phyloP scores from a whole-genome alignment of 2,888 invertebrate genomes.

The Parnassius orleans region DNA sequence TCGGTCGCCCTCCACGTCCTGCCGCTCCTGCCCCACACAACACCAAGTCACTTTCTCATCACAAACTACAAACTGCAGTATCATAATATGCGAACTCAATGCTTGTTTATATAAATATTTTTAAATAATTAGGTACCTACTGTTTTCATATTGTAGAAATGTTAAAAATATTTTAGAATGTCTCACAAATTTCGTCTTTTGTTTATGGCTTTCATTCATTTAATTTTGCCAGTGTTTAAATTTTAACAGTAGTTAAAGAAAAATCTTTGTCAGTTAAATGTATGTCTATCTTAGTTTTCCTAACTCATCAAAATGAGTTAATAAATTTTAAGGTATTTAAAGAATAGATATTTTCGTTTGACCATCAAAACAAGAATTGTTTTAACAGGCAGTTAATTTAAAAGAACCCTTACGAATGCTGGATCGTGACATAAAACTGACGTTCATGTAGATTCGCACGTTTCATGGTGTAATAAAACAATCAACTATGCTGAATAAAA shows the following conservation, averaged over 20 bases:
- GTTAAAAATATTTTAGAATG: too few species aligned
- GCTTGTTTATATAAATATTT: neutral
- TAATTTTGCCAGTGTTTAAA: too few species aligned
- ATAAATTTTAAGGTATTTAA: neutral
- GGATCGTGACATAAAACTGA: constrained; percentile 58
- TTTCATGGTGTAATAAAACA: constrained; percentile 68
- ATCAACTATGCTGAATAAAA: constrained; percentile 72
- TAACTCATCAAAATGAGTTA: too few species aligned
- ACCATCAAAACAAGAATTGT: constrained; percentile 43
- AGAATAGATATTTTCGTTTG: constrained; percentile 35
- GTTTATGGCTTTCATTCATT: too few species aligned
- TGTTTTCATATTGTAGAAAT: too few species aligned
- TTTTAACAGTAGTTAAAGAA: too few species aligned
- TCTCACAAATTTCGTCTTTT: too few species aligned
- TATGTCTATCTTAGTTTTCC: too few species aligned
- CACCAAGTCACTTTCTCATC: constrained; percentile 48
- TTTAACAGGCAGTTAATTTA: constrained; percentile 61
- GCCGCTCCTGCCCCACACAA: constrained; percentile 76
- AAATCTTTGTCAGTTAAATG: too few species aligned
- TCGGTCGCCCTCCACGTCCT: constrained; percentile 69
- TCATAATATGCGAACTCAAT: constrained; percentile 4
- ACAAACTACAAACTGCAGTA: constrained; percentile 39
- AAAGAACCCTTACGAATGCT: constrained; percentile 58
- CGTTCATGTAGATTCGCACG: constrained; percentile 63
- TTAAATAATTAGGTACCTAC: too few species aligned